Evolutionary conservation across 1,140 invertebrate genomes (phyloP).

Genomic region (Drosophila bipectinata): DNA sequence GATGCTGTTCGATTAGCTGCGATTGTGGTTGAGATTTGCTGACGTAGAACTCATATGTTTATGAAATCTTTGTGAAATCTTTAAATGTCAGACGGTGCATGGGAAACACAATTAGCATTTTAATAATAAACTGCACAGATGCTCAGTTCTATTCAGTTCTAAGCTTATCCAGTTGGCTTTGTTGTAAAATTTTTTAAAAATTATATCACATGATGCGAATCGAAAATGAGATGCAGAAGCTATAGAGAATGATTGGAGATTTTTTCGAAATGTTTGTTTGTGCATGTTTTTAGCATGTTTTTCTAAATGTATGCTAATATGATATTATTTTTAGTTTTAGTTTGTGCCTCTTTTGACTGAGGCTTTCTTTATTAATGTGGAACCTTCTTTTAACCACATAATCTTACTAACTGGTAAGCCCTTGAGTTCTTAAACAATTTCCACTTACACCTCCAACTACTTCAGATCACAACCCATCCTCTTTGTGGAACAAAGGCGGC

Average conservation of each 20-base stretch:
- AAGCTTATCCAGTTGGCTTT: background rate
- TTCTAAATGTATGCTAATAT: background rate
- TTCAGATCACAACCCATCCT: background rate
- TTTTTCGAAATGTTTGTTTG: constrained; percentile 1
- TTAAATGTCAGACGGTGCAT: constrained; percentile 41
- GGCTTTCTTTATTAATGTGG: background rate
- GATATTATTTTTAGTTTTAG: background rate
- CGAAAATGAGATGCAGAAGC: background rate
- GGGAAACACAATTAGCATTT: constrained; percentile 39
- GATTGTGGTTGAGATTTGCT: constrained; percentile 11
- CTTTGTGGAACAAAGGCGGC: constrained; percentile 2
- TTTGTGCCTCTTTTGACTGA: background rate
- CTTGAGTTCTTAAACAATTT: background rate
- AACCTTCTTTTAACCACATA: background rate
- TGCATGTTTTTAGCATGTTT: no score
- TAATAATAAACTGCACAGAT: constrained; percentile 17
- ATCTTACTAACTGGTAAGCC: background rate
- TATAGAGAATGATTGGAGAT: background rate
- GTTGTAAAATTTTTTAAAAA: constrained; percentile 1
- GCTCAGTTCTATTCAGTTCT: background rate
- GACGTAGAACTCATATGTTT: constrained; percentile 15
- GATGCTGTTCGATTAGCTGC: background rate
- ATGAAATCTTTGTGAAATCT: constrained; percentile 24
- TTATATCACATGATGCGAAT: constrained; percentile 1
- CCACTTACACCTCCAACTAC: background rate